phyloP scores from a whole-genome alignment of 1,140 invertebrate species.

The Stegodyphus mimosarum region DNA sequence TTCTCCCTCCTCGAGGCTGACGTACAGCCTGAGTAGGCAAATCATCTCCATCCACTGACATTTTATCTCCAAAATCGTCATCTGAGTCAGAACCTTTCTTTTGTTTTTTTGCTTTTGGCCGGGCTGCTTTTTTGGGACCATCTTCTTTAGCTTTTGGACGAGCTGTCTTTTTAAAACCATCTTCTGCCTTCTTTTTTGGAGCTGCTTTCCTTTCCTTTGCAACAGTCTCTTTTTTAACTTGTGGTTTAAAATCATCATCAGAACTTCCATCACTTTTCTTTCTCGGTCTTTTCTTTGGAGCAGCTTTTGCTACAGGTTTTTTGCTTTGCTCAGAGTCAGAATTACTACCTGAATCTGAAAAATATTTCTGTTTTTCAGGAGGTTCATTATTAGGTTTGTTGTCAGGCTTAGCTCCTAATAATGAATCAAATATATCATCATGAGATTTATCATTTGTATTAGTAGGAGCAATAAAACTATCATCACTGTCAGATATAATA shows the following conservation, averaged over 20 bases:
- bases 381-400: slow-evolving; percentile 63
- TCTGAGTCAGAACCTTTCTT: slow-evolving; percentile 61
- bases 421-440: slow-evolving; percentile 52
- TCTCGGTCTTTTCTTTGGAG: slow-evolving; percentile 63
- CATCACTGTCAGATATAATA: slow-evolving; percentile 53
- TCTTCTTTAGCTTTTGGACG: slow-evolving; percentile 59
- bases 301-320: slow-evolving; percentile 38
- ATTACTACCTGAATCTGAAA: slow-evolving; percentile 49
- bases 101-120: slow-evolving; percentile 62
- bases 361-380: slow-evolving; percentile 64
- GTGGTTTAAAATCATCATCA: slow-evolving; percentile 64
- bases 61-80: slow-evolving; percentile 59
- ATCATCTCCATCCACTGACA: background rate
- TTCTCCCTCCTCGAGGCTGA: slow-evolving; percentile 28
- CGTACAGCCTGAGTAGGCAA: background rate
- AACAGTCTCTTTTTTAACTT: slow-evolving; percentile 49
- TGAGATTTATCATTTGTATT: slow-evolving; percentile 57
- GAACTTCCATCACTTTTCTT: slow-evolving; percentile 61
- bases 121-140: slow-evolving; percentile 64
- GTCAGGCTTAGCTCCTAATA: slow-evolving; percentile 30
- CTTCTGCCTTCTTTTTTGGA: slow-evolving; percentile 65
- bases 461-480: slow-evolving; percentile 19
- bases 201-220: slow-evolving; percentile 65
- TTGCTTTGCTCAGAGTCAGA: slow-evolving; percentile 62
- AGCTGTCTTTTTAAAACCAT: slow-evolving; percentile 65